These are phyloP conservation scores for Serilophus lunatus DNA, from an alignment of 2,113 vertebrate genomes.

Conservation along the genomic window DNA sequence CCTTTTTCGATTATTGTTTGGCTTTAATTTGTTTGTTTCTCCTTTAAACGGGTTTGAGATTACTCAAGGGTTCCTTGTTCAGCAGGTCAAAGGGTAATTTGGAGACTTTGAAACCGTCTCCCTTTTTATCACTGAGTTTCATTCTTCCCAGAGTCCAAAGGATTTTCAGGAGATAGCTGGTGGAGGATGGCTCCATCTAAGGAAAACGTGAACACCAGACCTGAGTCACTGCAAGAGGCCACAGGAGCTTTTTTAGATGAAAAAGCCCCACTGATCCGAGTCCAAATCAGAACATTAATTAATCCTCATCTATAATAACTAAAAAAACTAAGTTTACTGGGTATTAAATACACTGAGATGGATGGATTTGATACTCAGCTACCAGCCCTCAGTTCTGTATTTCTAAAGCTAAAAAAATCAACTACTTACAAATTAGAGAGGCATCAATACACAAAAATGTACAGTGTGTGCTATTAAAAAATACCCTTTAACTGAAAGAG, in stretches of 20 bases:
- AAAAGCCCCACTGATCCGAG: neutral
- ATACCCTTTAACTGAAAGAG: neutral
- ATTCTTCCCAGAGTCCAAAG: conserved; percentile 57
- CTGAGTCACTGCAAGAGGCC: neutral
- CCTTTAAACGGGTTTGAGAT: conserved; percentile 44
- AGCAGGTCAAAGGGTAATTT: conserved; percentile 51
- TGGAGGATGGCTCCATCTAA: conserved; percentile 38
- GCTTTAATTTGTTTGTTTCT: conserved; percentile 62
- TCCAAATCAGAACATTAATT: neutral
- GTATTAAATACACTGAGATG: neutral
- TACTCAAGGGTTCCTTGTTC: conserved; percentile 58
- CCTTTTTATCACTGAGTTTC: conserved; percentile 55
- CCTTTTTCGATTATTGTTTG: conserved; percentile 50
- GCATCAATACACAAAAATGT: neutral
- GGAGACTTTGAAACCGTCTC: conserved; percentile 61
- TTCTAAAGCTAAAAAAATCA: neutral
- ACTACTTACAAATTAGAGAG: neutral
- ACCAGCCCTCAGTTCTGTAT: neutral
- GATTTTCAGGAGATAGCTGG: conserved; percentile 26
- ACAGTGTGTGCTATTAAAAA: neutral
- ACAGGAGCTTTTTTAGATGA: neutral
- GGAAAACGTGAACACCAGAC: conserved; percentile 16
- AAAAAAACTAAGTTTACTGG: neutral
- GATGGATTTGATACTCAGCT: neutral
- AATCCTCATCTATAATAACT: neutral